phyloP scores from a whole-genome alignment of 2,888 invertebrate species.

The Epirrhoe tristata region DNA sequence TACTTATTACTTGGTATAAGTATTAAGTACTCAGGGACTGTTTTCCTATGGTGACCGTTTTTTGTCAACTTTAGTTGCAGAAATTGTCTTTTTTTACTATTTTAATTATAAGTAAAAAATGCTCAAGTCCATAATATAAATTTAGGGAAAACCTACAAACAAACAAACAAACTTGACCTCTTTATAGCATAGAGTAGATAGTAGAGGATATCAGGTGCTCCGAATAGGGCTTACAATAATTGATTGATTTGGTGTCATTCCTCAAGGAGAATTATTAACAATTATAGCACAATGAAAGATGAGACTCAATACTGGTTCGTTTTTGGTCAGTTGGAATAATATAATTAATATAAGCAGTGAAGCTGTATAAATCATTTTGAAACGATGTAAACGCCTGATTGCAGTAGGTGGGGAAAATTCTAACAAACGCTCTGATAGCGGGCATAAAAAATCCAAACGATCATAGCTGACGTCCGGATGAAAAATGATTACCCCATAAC shows the following conservation, averaged over 20 bases:
- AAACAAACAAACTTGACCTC: too few relatives aligned
- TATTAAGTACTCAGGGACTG: too few relatives aligned
- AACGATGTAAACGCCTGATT: background rate
- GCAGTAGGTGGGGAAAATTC: slow-evolving; percentile 1
- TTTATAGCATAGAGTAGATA: slow-evolving; percentile 19
- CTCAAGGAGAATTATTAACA: background rate
- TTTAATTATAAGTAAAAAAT: too few relatives aligned
- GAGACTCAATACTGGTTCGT: too few relatives aligned
- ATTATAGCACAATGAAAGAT: too few relatives aligned
- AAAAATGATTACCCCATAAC: slow-evolving; percentile 27
- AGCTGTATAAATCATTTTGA: background rate
- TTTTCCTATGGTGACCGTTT: too few relatives aligned
- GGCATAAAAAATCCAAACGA: slow-evolving; percentile 16
- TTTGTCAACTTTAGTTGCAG: too few relatives aligned
- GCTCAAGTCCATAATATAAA: too few relatives aligned
- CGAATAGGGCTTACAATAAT: slow-evolving; percentile 13
- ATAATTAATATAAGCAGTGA: background rate
- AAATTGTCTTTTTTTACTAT: too few relatives aligned
- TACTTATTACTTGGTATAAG: too few relatives aligned
- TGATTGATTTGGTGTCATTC: slow-evolving; percentile 21
- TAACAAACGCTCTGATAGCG: slow-evolving; percentile 5
- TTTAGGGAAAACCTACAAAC: too few relatives aligned
- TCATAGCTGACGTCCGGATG: slow-evolving; percentile 15
- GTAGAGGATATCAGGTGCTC: slow-evolving; percentile 31
- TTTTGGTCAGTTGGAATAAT: too few relatives aligned